A percentile compares a stretch with the other conserved stretches of the same genome.
These are phyloP conservation scores for Nibea coibor DNA, from an alignment of 2,113 vertebrate species.

Conservation along the genomic window DNA sequence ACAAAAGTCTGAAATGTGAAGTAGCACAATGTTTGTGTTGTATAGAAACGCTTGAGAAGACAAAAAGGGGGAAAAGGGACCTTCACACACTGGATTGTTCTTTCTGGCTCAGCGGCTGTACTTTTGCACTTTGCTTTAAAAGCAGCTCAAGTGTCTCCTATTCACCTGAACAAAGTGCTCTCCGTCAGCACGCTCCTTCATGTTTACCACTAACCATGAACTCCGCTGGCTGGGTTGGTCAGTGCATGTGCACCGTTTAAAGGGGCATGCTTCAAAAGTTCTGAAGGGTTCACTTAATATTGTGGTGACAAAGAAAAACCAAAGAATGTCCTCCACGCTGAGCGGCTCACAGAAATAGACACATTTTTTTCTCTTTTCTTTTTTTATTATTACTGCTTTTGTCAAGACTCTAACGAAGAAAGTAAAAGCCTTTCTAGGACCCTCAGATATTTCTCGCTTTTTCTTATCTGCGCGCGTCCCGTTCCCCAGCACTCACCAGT, in stretches of 20 bases:
- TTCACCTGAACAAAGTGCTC: constrained; percentile 44
- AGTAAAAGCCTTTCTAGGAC: neutral
- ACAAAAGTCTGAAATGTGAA: constrained; percentile 6
- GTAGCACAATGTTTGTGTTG: neutral
- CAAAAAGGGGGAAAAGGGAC: constrained; percentile 16
- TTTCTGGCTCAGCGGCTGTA: constrained; percentile 49
- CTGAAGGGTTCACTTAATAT: constrained; percentile 6
- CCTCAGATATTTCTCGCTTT: neutral
- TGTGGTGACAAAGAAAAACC: neutral
- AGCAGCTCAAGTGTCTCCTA: constrained; percentile 34
- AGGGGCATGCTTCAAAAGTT: constrained; percentile 13
- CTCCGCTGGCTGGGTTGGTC: constrained; percentile 27
- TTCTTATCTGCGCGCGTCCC: neutral
- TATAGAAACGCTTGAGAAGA: neutral
- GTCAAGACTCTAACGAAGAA: neutral
- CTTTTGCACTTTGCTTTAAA: constrained; percentile 56
- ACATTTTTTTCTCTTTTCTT: neutral
- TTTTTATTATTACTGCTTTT: neutral
- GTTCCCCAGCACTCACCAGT: constrained; percentile 77
- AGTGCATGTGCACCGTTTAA: neutral
- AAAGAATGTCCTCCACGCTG: neutral
- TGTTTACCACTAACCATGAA: constrained; percentile 33
- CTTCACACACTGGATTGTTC: constrained; percentile 37
- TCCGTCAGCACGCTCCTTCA: constrained; percentile 7
- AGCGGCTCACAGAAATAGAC: neutral